Percentiles rank a stretch among this genome's conserved stretches.
These are phyloP conservation scores for Chitala chitala DNA, from an alignment of 2,113 vertebrate genomes.

Conservation along the genomic window DNA sequence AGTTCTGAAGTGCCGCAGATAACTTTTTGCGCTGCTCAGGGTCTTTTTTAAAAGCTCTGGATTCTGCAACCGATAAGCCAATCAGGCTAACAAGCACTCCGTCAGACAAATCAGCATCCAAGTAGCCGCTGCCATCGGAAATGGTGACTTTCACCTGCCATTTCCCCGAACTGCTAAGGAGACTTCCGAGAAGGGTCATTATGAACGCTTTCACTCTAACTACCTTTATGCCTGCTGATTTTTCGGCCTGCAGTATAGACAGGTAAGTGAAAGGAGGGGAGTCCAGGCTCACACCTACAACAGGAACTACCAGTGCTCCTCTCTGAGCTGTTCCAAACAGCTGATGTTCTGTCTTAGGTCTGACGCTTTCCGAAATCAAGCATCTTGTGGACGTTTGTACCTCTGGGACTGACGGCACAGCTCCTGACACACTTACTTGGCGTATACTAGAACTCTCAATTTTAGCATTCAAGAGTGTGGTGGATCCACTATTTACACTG, in stretches of 20 bases:
- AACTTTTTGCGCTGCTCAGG: conserved; percentile 61
- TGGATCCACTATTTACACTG: neutral
- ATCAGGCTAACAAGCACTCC: conserved; percentile 77
- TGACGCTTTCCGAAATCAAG: neutral
- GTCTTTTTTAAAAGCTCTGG: conserved; percentile 70
- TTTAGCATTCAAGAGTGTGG: neutral
- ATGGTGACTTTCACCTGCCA: conserved; percentile 80
- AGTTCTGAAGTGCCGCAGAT: conserved; percentile 72
- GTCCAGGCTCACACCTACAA: conserved; percentile 36
- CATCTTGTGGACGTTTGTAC: neutral
- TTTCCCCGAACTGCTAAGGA: conserved; percentile 64
- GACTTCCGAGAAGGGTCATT: conserved; percentile 85
- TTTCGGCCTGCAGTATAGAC: conserved; percentile 58
- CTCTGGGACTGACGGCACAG: neutral
- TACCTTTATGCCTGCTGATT: conserved; percentile 43
- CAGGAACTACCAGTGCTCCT: too few species aligned
- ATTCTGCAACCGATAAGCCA: conserved; percentile 82
- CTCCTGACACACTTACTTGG: neutral
- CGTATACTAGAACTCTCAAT: neutral
- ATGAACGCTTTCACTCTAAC: conserved; percentile 85
- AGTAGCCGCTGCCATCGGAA: conserved; percentile 84
- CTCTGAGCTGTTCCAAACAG: neutral
- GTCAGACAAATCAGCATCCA: conserved; percentile 81
- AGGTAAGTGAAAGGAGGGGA: conserved; percentile 74
- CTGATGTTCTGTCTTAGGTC: neutral